Evolutionary conservation across 2,888 invertebrate genomes (phyloP).

Genomic region (Eudemis profundana): DNA sequence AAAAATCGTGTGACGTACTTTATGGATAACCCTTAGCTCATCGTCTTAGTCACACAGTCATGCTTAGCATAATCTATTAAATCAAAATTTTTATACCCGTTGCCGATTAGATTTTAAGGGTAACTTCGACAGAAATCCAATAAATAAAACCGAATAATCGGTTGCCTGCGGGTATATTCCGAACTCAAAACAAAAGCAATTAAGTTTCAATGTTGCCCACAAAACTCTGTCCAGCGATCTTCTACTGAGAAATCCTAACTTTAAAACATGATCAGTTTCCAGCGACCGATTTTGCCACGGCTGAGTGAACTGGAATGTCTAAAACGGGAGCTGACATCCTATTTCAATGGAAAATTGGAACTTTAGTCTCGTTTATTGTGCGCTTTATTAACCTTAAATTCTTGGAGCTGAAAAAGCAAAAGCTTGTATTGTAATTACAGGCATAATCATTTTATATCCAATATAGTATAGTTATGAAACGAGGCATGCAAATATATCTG

Average conservation of each 20-base stretch:
- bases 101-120: neutral
- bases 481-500: no score
- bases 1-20: no score
- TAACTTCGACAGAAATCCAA: neutral
- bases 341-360: conserved; percentile 15
- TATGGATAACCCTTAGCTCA: no score
- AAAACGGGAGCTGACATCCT: conserved; percentile 24
- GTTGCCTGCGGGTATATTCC: conserved; percentile 42
- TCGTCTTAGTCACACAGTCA: neutral
- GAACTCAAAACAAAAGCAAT: conserved; percentile 60
- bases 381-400: neutral
- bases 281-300: conserved; percentile 54
- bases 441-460: no score
- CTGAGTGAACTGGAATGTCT: conserved; percentile 22
- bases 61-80: neutral
- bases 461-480: no score
- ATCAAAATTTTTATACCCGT: neutral
- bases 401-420: neutral
- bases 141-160: conserved; percentile 27
- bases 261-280: conserved; percentile 65
- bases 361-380: conserved; percentile 20
- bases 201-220: conserved; percentile 58
- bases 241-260: conserved; percentile 60
- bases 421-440: neutral
- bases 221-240: conserved; percentile 56